phyloP scores from a whole-genome alignment of 2,113 vertebrate genomes.

The Noturus placidus region DNA sequence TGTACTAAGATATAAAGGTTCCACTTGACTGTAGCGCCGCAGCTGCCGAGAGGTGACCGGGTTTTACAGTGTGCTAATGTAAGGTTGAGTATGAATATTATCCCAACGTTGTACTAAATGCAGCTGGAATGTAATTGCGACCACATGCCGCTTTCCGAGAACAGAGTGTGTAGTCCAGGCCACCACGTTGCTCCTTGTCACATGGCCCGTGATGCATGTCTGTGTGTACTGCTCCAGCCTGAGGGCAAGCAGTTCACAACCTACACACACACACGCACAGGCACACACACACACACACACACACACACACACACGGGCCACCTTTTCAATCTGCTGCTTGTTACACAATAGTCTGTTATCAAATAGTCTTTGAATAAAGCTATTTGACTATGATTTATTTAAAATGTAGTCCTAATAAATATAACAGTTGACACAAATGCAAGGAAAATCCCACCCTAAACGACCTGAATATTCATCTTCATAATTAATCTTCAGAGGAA shows the following conservation, averaged over 20 bases:
- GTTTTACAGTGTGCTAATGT: slow-evolving; percentile 2
- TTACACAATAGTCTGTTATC: background rate
- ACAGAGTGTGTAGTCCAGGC: background rate
- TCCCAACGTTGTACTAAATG: slow-evolving; percentile 5
- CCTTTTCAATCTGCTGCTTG: background rate
- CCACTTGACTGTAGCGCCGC: background rate
- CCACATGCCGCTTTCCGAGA: background rate
- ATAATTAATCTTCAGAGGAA: background rate
- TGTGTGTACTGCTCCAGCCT: background rate
- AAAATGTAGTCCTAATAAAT: background rate
- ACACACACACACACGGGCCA: background rate
- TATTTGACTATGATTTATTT: background rate
- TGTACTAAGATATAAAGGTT: background rate
- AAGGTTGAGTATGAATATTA: background rate
- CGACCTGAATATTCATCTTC: background rate
- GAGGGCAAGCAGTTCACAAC: slow-evolving; percentile 9
- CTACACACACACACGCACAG: too few relatives aligned
- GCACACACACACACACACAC: background rate
- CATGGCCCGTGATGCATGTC: background rate
- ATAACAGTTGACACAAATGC: background rate
- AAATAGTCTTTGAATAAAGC: background rate
- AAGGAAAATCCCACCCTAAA: background rate
- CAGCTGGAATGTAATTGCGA: slow-evolving; percentile 4
- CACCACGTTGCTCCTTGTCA: background rate
- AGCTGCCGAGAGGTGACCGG: background rate